Conservation (phyloP, 2,888 invertebrate genomes). For the Aricia artaxerxes region DNA sequence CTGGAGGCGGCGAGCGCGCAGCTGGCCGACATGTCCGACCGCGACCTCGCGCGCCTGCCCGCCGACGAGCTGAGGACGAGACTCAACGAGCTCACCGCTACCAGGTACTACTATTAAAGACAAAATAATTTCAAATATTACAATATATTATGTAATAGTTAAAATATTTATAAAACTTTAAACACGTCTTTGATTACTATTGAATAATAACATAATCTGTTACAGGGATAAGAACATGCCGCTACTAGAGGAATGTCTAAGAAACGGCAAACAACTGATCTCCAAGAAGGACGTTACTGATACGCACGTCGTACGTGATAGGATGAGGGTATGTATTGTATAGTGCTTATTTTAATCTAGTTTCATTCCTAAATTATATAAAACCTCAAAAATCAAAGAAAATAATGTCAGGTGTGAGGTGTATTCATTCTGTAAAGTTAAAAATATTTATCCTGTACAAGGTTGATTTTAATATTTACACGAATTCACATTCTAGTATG, state of each 20-base stretch:
- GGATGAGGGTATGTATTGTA: slow-evolving; percentile 83
- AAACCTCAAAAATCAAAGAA: no score
- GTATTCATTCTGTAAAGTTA: no score
- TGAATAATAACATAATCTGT: neutral
- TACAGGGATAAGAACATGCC: slow-evolving; percentile 81
- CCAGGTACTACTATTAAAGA: slow-evolving; percentile 58
- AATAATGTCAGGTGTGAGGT: no score
- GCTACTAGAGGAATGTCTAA: slow-evolving; percentile 88
- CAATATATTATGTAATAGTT: no score
- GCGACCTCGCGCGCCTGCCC: slow-evolving; percentile 82
- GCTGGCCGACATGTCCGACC: slow-evolving; percentile 78
- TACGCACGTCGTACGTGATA: slow-evolving; percentile 89
- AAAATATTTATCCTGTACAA: no score
- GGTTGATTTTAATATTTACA: neutral
- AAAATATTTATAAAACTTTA: no score
- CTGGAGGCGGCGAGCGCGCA: slow-evolving; percentile 87
- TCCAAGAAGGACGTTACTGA: slow-evolving; percentile 94
- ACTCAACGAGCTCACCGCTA: slow-evolving; percentile 78
- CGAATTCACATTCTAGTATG: neutral
- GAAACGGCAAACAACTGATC: slow-evolving; percentile 89
- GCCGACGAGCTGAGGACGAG: slow-evolving; percentile 77
- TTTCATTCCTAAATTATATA: no score
- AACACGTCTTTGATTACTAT: neutral
- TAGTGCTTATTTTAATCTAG: neutral
- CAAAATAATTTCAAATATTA: no score